Evolutionary conservation across 2,888 invertebrate genomes (phyloP).

Genomic region (Drosophila recens): DNA sequence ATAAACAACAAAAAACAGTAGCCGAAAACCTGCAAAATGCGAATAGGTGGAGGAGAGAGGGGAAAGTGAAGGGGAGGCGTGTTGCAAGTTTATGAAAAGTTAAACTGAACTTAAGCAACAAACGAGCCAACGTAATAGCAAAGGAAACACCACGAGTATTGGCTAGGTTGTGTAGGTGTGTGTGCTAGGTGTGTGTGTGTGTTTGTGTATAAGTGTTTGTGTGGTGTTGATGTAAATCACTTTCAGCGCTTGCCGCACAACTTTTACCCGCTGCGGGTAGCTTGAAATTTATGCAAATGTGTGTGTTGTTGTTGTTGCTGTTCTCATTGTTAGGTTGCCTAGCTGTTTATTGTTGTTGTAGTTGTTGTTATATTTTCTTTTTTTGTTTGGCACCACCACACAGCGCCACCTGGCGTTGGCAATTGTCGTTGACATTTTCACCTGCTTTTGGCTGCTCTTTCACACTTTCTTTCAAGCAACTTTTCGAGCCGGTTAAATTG

Average conservation of each 20-base stretch:
- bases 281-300: conserved; percentile 78
- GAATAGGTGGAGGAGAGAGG: neutral
- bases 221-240: conserved; percentile 74
- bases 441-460: conserved; percentile 51
- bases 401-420: conserved; percentile 64
- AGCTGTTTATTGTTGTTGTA: conserved; percentile 13
- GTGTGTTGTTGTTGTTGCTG: conserved; percentile 51
- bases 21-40: conserved; percentile 50
- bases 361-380: conserved; percentile 9
- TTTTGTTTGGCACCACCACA: conserved; percentile 21
- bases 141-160: neutral
- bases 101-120: conserved; percentile 78
- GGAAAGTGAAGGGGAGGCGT: conserved; percentile 33
- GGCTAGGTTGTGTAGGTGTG: neutral
- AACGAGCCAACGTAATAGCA: conserved; percentile 50
- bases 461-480: conserved; percentile 23
- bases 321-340: conserved; percentile 38
- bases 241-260: conserved; percentile 64
- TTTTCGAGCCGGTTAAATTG: conserved; percentile 58
- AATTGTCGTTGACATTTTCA: conserved; percentile 76
- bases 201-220: conserved; percentile 27
- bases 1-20: conserved; percentile 44
- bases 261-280: conserved; percentile 63
- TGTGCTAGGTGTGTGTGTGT: neutral
- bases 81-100: conserved; percentile 78